These are phyloP conservation scores for Xyrauchen texanus DNA, from an alignment of 2,113 vertebrate species.

Conservation along the genomic window DNA sequence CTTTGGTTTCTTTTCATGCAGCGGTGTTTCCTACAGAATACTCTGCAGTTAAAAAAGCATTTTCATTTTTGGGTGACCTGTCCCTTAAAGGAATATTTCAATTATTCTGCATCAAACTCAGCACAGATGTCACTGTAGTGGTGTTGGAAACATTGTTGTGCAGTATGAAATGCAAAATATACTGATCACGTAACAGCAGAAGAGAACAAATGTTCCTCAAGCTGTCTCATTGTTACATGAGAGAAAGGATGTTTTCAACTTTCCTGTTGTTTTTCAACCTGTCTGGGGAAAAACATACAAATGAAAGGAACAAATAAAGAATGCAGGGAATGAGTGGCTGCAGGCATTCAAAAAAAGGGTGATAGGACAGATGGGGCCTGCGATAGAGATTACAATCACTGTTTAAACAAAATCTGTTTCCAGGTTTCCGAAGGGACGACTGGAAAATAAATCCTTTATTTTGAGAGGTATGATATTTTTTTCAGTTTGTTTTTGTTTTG, in stretches of 20 bases:
- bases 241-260: not conserved
- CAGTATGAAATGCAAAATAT: too few species aligned
- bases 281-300: not conserved
- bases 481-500: too few species aligned
- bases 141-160: too few species aligned
- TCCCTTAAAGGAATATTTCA: too few species aligned
- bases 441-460: not conserved
- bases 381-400: constrained; percentile 1
- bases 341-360: not conserved
- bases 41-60: not conserved
- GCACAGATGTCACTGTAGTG: too few species aligned
- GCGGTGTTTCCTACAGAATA: not conserved
- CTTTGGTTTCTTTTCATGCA: not conserved
- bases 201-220: not conserved
- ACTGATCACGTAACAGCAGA: too few species aligned
- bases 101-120: too few species aligned
- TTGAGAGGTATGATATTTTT: too few species aligned
- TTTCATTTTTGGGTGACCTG: too few species aligned
- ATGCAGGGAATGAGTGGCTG: not conserved
- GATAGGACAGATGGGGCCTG: too few species aligned
- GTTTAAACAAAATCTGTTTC: constrained; percentile 26
- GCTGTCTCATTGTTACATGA: not conserved
- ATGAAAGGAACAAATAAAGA: constrained; percentile 18
- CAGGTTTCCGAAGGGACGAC: not conserved
- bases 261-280: not conserved